These are phyloP conservation scores for Stictocephala bisonia DNA, from an alignment of 2,888 invertebrate genomes.

Conservation along the genomic window DNA sequence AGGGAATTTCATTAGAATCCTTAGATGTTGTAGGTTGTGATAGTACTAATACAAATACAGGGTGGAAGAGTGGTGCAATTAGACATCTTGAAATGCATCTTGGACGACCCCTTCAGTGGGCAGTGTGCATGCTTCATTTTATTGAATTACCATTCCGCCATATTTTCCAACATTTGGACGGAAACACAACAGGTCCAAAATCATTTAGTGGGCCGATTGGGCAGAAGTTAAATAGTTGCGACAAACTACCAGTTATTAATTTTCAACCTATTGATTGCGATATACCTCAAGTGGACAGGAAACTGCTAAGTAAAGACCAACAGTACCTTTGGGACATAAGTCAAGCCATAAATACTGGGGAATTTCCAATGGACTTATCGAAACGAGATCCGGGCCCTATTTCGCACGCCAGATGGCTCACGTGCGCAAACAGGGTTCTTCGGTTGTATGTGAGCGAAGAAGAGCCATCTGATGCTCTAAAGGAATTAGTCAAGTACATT, in stretches of 20 bases:
- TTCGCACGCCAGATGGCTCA: constrained; percentile 38
- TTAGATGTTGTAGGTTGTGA: constrained; percentile 26
- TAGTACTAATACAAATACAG: constrained; percentile 32
- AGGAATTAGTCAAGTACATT: constrained; percentile 21
- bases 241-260: constrained; percentile 47
- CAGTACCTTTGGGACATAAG: constrained; percentile 48
- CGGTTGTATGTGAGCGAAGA: constrained; percentile 12
- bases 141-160: constrained; percentile 41
- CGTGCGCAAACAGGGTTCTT: constrained; percentile 32
- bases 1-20: constrained; percentile 34
- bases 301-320: constrained; percentile 49
- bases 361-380: constrained; percentile 41
- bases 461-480: constrained; percentile 27
- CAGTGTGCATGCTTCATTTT: constrained; percentile 30
- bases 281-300: constrained; percentile 33
- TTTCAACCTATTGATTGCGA: constrained; percentile 44
- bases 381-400: constrained; percentile 28
- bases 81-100: constrained; percentile 34
- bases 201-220: constrained; percentile 49
- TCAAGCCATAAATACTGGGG: constrained; percentile 41
- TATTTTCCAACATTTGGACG: constrained; percentile 48
- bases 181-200: constrained; percentile 49
- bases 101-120: constrained; percentile 34
- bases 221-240: constrained; percentile 41
- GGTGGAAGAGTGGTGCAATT: constrained; percentile 37